Evolutionary conservation across 2,113 vertebrate genomes (phyloP), one percentile per base, ranked within the genome.

Genomic region (Tachuris rubrigastra): DNA sequence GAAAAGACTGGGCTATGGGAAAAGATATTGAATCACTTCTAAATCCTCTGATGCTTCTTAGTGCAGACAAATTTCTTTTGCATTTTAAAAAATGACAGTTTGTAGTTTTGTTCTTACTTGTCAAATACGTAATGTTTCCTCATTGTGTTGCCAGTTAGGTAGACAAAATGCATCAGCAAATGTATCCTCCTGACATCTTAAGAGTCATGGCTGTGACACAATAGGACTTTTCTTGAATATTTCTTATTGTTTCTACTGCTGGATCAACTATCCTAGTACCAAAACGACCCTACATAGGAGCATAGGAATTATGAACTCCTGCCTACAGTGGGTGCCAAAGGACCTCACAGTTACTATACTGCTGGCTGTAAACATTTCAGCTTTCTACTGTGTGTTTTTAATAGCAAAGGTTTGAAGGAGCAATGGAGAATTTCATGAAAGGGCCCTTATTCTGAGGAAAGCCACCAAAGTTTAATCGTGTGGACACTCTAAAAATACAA

Each of bases 21-120:
- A 79, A 78, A 94, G 39, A 93, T 78, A 69, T 37, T 59, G 93
- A 94, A 94, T 82, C 88, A 53, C 30, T 88, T 96, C 94, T 67
- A 89, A 97, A 94, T 65, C 62, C 62, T 71, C 56, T 81, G 42
- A 72, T 60, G 72, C n/a, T 85, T 88, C 83, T 87, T 90, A 96
- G 89, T 79, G 66, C 19, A 87, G 41, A 95, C 3, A 44, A 9
- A 22, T 31, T 58, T 90, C 73, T 90, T 71, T 55, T 8, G 0
- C 11, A 33, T 74, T 89, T 83, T 31, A 31, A 67, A 72, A 95
- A 91, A 60, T 35, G 0, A 69, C 8, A 27, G 78, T 77, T 90
- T 90, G 59, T 49, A 6, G 18, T 78, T 87, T 85, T 9, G 1
- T 67, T 69, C 62, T 80, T 83, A 55, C 72, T 90, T 68, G 53